Conservation (phyloP, 2,888 invertebrate species). For the Mayetiola destructor region DNA sequence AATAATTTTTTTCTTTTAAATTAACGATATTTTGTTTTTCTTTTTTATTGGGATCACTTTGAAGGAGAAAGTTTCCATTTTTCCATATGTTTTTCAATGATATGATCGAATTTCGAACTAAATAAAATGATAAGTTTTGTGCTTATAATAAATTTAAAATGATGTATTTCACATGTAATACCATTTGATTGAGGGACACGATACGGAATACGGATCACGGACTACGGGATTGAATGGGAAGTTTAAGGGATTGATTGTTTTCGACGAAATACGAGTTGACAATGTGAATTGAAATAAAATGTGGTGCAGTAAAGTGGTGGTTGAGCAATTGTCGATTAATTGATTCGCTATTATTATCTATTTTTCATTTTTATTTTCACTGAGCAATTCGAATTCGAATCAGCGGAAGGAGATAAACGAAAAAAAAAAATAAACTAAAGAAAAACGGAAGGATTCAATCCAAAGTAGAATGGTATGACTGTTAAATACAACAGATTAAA, state of each 20-base stretch:
- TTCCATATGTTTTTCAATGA: too few species aligned
- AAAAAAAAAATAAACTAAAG: neutral
- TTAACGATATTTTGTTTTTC: too few species aligned
- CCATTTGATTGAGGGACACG: neutral
- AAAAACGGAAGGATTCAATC: neutral
- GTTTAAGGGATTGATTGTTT: neutral
- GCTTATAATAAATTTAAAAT: slow-evolving; percentile 10
- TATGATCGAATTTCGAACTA: too few species aligned
- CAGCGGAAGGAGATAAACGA: neutral
- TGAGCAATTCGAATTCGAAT: neutral
- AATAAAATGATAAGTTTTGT: too few species aligned
- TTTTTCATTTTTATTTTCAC: too few species aligned
- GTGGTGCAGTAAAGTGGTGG: neutral
- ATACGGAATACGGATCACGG: too few species aligned
- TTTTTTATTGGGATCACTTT: too few species aligned
- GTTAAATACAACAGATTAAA: slow-evolving; percentile 13
- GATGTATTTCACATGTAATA: slow-evolving; percentile 8
- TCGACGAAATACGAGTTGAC: neutral
- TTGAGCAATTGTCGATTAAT: neutral
- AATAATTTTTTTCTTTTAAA: too few species aligned
- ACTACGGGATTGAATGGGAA: too few species aligned
- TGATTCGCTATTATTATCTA: too few species aligned
- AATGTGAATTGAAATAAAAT: neutral
- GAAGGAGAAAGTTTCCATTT: too few species aligned
- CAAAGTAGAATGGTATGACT: slow-evolving; percentile 2